Conservation (phyloP, 2,113 vertebrate species). For the Nyctibius bracteatus region DNA sequence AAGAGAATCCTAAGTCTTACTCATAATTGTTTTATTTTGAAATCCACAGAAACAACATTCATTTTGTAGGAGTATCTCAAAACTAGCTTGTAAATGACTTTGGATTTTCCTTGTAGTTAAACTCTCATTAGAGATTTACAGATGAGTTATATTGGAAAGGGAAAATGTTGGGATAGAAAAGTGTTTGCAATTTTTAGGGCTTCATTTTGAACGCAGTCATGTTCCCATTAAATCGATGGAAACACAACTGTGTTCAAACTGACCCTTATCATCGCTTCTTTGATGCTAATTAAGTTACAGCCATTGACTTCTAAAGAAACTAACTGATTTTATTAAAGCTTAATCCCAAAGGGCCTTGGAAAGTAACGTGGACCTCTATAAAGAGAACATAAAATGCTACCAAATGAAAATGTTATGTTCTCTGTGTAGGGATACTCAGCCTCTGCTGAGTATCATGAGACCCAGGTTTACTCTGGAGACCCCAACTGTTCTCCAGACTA, state of each 20-base stretch:
- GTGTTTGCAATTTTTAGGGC: background rate
- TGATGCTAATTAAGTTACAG: background rate
- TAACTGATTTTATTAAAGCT: slow-evolving; percentile 8
- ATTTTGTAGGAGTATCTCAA: background rate
- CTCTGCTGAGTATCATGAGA: background rate
- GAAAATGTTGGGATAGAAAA: background rate
- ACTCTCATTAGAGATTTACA: background rate
- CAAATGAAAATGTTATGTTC: rapidly evolving
- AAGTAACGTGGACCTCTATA: background rate
- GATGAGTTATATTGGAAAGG: background rate
- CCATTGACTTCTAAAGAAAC: background rate
- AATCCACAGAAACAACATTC: background rate
- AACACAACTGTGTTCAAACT: background rate
- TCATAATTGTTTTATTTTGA: background rate
- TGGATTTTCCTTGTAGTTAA: background rate
- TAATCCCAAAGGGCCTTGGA: background rate
- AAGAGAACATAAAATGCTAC: background rate
- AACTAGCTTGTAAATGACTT: background rate
- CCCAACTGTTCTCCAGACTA: no score
- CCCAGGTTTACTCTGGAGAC: background rate
- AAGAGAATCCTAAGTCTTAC: background rate
- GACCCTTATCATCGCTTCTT: background rate
- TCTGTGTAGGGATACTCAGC: background rate
- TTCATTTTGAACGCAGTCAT: background rate
- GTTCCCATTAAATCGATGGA: background rate